Evolutionary conservation across 1,140 invertebrate species (phyloP), one percentile per base, ranked within the genome.

Genomic region (Drosophila setifemur): DNA sequence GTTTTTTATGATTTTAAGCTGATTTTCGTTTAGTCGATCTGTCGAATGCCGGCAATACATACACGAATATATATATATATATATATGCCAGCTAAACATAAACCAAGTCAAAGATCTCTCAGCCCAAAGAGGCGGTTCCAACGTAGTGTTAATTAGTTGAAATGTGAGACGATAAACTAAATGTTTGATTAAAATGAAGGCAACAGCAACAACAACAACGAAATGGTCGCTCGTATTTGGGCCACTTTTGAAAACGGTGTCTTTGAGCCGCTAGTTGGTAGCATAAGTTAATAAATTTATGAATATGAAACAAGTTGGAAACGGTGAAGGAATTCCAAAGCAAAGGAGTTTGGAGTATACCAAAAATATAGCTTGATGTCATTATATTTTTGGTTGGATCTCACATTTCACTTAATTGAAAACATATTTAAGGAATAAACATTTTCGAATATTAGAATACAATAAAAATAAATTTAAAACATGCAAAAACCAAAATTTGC

Each of bases 131-230:
- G 81, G 81, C 75, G 82, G 81, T 31, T 33, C 82, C 57, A 42
- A 26, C 29, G 43, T 81, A 81, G 81, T 86, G 81, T 86, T 86
- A 86, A 86, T 86, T 86, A 86, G 81, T 40, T 86, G 72, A 86
- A 86, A 86, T 86, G 81, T 86, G 81, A 86, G 81, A 86, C 82
- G 49, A 86, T 86, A 86, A 86, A 86, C 81, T 86, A 86, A 86
- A 86, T 86, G 67, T 76, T 86, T 86, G 81, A 86, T 86, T 81
- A 58, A 73, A 73, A 73, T 73, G 49, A 73, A 73, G 50, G 58
- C 69, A 73, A 73, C 58, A 73, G 49, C 70, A 73, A 61, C 39
- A 37, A 7, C 12, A n/a, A n/a, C n/a, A n/a, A n/a, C n/a, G n/a
- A n/a, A n/a, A n/a, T n/a, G 6, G 40, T 49, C 40, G 21, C 52